A percentile compares a stretch with the other conserved stretches of the same genome.
Evolutionary conservation across 2,888 invertebrate species (phyloP).

Genomic region (Netelia melanura): DNA sequence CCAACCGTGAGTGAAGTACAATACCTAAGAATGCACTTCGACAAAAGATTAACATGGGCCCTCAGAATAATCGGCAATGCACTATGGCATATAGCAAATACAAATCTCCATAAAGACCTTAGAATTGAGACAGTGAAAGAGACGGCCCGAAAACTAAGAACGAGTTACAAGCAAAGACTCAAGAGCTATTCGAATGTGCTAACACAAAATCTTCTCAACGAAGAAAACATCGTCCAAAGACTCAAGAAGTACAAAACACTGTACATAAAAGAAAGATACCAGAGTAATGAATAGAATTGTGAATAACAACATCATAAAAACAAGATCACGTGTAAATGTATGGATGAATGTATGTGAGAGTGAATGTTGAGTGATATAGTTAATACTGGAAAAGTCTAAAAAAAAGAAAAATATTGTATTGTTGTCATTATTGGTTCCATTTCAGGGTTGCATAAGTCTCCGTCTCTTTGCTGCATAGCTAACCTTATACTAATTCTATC

Average conservation of each 20-base stretch:
- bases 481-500: too few relatives aligned
- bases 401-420: too few relatives aligned
- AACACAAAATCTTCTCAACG: slow-evolving; percentile 2
- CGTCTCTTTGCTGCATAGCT: too few relatives aligned
- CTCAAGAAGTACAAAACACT: slow-evolving; percentile 5
- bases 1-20: slow-evolving; percentile 64
- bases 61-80: slow-evolving; percentile 27
- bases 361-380: too few relatives aligned
- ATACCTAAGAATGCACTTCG: slow-evolving; percentile 72
- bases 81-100: not conserved
- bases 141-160: not conserved
- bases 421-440: too few relatives aligned
- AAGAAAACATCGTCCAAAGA: not conserved
- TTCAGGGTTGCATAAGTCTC: too few relatives aligned
- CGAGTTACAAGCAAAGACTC: slow-evolving; percentile 30
- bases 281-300: not conserved
- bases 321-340: too few relatives aligned
- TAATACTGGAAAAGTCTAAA: too few relatives aligned
- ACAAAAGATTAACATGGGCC: slow-evolving; percentile 66
- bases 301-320: too few relatives aligned
- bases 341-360: too few relatives aligned
- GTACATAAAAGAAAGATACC: not conserved
- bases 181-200: not conserved
- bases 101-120: not conserved
- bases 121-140: slow-evolving; percentile 1